Evolutionary conservation across 2,113 vertebrate species (phyloP).

Genomic region (Mohoua ochrocephala): DNA sequence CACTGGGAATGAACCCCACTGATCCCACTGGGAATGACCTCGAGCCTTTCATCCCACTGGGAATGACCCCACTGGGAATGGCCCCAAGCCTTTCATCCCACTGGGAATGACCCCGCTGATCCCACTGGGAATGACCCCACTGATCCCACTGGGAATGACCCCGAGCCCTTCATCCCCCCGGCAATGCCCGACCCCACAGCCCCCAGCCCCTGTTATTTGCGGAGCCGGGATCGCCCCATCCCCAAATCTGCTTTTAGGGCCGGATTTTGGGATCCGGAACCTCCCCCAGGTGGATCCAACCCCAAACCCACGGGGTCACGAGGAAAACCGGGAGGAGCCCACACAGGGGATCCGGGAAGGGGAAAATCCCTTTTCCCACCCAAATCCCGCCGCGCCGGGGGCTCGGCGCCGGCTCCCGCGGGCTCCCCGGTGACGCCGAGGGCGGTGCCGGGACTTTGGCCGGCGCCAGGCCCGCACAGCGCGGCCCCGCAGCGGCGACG

Average conservation of each 20-base stretch:
- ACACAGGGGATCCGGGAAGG: too few species aligned
- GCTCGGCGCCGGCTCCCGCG: too few species aligned
- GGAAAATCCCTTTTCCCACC: background rate
- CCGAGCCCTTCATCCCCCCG: background rate
- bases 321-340: background rate
- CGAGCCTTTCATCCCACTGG: background rate
- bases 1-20: background rate
- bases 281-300: background rate
- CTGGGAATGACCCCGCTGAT: background rate
- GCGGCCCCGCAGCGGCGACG: background rate
- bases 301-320: background rate
- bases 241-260: background rate
- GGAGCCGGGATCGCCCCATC: background rate
- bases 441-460: background rate
- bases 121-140: background rate
- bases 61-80: background rate
- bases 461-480: background rate
- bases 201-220: fast-evolving
- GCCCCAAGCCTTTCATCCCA: background rate
- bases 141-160: background rate
- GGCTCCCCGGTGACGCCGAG: background rate
- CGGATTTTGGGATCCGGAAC: background rate
- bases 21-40: background rate
- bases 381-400: too few species aligned
- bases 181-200: background rate